Percentiles rank a stretch among this genome's conserved stretches.
Evolutionary conservation across 2,113 vertebrate genomes (phyloP).

Genomic region (Porphyrio hochstetteri): DNA sequence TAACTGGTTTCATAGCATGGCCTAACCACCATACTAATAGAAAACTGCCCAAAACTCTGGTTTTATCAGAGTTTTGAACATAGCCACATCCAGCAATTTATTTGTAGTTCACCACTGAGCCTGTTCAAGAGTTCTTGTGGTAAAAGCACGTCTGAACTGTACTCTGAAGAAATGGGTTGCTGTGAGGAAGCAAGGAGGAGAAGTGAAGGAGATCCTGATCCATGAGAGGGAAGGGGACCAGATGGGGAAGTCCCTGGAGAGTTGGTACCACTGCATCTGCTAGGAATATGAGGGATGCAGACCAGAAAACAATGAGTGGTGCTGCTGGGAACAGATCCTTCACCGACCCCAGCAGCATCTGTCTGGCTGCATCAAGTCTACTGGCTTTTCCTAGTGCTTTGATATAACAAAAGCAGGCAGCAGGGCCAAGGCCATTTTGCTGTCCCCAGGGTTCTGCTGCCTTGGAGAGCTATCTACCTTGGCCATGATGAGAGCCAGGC

Average conservation of each 20-base stretch:
- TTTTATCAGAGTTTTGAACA: not conserved
- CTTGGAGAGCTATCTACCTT: not conserved
- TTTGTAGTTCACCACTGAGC: not conserved
- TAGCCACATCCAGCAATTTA: accelerated
- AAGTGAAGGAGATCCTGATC: not conserved
- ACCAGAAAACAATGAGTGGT: not conserved
- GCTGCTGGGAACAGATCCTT: not conserved
- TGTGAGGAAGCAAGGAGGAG: not conserved
- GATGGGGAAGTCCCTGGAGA: not conserved
- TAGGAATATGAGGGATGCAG: not conserved
- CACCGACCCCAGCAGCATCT: not conserved
- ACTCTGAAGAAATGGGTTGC: not conserved
- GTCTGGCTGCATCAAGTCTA: not conserved
- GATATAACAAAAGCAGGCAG: not conserved
- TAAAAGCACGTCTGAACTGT: not conserved
- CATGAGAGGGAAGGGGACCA: not conserved
- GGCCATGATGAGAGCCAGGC: not conserved
- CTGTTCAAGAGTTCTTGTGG: not conserved
- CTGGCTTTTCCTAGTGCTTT: not conserved
- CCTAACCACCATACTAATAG: accelerated
- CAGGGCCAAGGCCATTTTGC: not conserved
- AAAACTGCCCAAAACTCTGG: too few relatives aligned
- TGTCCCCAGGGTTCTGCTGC: not conserved
- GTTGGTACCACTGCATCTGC: accelerated
- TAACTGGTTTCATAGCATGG: not conserved